Evolutionary conservation across 37 sponge, comb jelly and placozoan species (phyloP).

Genomic region (Petrosia ficiformis): DNA sequence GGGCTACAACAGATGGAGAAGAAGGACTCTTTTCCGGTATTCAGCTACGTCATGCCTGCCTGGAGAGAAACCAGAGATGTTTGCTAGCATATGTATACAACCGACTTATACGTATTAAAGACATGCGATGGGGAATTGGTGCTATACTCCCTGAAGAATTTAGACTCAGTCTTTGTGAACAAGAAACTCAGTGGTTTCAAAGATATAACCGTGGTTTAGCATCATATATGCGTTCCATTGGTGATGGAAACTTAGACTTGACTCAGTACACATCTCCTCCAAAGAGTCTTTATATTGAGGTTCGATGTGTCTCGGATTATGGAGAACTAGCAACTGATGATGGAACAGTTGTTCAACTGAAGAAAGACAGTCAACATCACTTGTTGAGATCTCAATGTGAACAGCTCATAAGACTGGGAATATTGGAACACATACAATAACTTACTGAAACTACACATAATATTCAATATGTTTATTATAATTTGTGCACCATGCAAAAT

Average conservation of each 20-base stretch:
- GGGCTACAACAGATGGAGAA: slow-evolving; percentile 65
- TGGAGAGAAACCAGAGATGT: slow-evolving; percentile 91
- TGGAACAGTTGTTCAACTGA: slow-evolving; percentile 75
- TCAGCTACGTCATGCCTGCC: slow-evolving; percentile 80
- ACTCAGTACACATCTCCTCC: slow-evolving; percentile 85
- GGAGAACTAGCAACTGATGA: slow-evolving; percentile 94
- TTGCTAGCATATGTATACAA: slow-evolving; percentile 85
- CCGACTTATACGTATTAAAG: slow-evolving; percentile 55
- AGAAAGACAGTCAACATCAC: slow-evolving; percentile 80
- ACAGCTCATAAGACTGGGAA: slow-evolving; percentile 90
- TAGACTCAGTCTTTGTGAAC: slow-evolving; percentile 71
- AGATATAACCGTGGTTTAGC: slow-evolving; percentile 79
- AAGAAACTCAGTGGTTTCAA: slow-evolving; percentile 86
- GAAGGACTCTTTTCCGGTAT: slow-evolving; percentile 81
- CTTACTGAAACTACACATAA: not conserved
- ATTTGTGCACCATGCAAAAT: not conserved
- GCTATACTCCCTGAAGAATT: slow-evolving; percentile 85
- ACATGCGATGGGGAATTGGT: slow-evolving; percentile 81
- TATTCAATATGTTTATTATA: not conserved
- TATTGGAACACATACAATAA: slow-evolving; percentile 80
- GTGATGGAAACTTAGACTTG: slow-evolving; percentile 70
- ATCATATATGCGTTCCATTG: slow-evolving; percentile 86
- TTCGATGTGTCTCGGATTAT: slow-evolving; percentile 83
- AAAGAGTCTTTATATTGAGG: slow-evolving; percentile 82
- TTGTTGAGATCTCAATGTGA: slow-evolving; percentile 90